Evolutionary conservation across 2,888 invertebrate species (phyloP), one percentile per base, ranked within the genome.

Genomic region (Elmis aenea): DNA sequence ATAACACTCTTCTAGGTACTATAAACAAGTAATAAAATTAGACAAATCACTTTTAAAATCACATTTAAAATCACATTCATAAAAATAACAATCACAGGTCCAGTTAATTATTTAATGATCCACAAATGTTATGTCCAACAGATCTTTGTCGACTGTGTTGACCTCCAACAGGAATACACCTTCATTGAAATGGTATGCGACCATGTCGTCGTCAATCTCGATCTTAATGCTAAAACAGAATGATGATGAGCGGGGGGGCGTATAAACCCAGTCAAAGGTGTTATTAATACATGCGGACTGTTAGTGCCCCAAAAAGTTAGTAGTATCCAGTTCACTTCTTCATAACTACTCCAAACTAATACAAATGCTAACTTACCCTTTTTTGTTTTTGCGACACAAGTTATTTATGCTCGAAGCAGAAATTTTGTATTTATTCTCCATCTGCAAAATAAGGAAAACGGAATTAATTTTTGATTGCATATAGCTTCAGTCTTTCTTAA

Each of bases 361-460:
- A n/a, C 33, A 38, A 26, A 30, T 38, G 24, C 45, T 73, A 77
- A 88, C 93, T 89, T 89, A 95, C 95, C 96, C 96, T 83, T 96
- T 96, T 81, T 85, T 90, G 83, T 94, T 96, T 83, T 93, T 91
- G 84, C 96, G 95, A 87, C 89, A 96, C 76, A 96, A 86, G 78
- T 92, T 93, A 85, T 91, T 90, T 81, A 97, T 93, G 81, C 91
- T 90, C 78, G 89, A 85, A 80, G 91, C 86, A 78, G 91, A 88
- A 80, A 95, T 91, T 85, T 93, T 92, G 88, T 94, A 95, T 87
- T 95, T 96, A 85, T 91, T 90, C 85, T 94, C 93, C 83, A 96
- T 92, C 95, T 95, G 89, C 79, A 89, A 90, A 85, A 83, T 83
- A 85, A 85, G 81, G 80, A 79, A 78, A 79, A 79, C 79, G 74